Evolutionary conservation across 2,113 vertebrate species (phyloP).

Genomic region (Raphicerus campestris): DNA sequence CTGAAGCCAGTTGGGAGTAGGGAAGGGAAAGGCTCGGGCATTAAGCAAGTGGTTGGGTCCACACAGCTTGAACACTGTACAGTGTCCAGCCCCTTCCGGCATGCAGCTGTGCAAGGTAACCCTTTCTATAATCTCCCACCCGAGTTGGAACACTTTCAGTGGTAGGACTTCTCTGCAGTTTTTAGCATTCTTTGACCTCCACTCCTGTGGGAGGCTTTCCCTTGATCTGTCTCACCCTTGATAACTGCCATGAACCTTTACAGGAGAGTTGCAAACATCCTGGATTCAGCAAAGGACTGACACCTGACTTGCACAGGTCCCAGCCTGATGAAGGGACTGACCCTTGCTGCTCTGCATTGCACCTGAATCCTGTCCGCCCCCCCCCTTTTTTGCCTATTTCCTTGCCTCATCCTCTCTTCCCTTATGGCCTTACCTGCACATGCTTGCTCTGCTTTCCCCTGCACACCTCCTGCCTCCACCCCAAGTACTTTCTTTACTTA

Average conservation of each 20-base stretch:
- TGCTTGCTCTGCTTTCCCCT: neutral
- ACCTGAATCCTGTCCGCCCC: neutral
- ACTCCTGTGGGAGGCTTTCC: neutral
- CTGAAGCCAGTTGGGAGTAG: neutral
- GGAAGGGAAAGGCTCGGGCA: neutral
- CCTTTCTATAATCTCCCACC: neutral
- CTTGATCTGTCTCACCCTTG: neutral
- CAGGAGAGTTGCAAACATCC: neutral
- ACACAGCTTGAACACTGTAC: neutral
- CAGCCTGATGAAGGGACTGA: neutral
- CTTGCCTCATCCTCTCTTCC: neutral
- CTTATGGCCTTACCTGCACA: neutral
- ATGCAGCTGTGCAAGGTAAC: rapidly evolving
- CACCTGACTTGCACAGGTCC: neutral
- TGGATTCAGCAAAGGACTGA: neutral
- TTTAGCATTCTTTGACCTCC: neutral
- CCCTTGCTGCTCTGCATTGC: neutral
- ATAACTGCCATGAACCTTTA: neutral
- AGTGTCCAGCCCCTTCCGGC: rapidly evolving
- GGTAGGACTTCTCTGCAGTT: neutral
- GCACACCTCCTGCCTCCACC: rapidly evolving
- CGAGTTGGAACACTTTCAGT: neutral
- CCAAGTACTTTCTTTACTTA: neutral
- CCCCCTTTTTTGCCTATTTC: neutral
- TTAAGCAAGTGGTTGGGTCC: neutral